Evolutionary conservation across 2,888 invertebrate genomes (phyloP).

Genomic region (Alcis repandata): DNA sequence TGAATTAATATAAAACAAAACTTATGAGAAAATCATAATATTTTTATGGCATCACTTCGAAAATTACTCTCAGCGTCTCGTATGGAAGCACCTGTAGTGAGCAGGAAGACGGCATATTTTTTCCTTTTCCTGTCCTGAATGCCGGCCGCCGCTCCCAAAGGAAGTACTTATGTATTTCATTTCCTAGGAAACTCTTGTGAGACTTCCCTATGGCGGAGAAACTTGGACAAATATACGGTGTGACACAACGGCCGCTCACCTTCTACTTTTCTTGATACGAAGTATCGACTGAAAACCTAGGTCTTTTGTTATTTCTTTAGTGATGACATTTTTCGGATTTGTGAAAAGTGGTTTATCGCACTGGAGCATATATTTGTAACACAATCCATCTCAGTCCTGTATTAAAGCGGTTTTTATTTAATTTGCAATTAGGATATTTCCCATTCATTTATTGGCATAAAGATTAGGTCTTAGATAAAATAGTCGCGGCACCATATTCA

Average conservation of each 20-base stretch:
- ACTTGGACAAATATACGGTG: not conserved
- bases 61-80: slow-evolving; percentile 13
- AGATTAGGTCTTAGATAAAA: no score
- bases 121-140: slow-evolving; percentile 38
- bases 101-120: slow-evolving; percentile 26
- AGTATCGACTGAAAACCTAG: no score
- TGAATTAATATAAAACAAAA: not conserved
- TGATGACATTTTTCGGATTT: not conserved
- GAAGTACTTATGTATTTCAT: slow-evolving; percentile 47
- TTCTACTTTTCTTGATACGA: not conserved
- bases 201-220: slow-evolving; percentile 29
- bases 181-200: slow-evolving; percentile 39
- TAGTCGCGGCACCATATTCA: no score
- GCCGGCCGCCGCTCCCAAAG: slow-evolving; percentile 30
- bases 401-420: no score
- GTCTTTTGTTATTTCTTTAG: not conserved
- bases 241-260: not conserved
- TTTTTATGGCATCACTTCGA: slow-evolving; percentile 27
- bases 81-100: slow-evolving; percentile 31
- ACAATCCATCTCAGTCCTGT: no score
- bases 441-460: no score
- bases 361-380: no score
- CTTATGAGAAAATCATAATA: not conserved
- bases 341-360: no score
- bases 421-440: no score